Percentiles rank a stretch among this genome's conserved stretches.
Conservation (phyloP, 2,888 invertebrate species). For the Acronicta psi region DNA sequence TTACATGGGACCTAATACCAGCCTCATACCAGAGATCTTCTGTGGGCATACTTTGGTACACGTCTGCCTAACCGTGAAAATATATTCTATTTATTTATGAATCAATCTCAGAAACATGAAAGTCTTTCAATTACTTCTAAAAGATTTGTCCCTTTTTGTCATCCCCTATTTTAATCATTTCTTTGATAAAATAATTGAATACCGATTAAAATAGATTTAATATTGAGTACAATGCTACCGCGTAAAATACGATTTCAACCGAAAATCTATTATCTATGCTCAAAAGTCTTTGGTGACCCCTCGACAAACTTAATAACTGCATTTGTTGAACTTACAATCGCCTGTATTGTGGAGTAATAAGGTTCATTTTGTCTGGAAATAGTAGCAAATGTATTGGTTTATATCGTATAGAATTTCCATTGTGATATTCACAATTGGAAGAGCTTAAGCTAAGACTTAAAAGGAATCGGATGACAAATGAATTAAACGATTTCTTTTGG, state of each 20-base stretch:
- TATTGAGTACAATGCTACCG: slow-evolving; percentile 44
- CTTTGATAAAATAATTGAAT: slow-evolving; percentile 42
- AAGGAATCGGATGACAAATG: slow-evolving; percentile 56
- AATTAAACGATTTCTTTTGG: slow-evolving; percentile 47
- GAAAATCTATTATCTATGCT: slow-evolving; percentile 47
- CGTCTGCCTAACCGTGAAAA: no score
- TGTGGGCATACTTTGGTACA: no score
- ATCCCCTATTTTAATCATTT: slow-evolving; percentile 27
- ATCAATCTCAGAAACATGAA: slow-evolving; percentile 24
- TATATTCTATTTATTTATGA: no score
- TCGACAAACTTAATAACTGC: slow-evolving; percentile 8
- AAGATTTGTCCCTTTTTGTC: slow-evolving; percentile 13
- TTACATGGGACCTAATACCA: no score
- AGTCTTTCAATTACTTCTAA: slow-evolving; percentile 6
- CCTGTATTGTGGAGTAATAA: slow-evolving; percentile 1
- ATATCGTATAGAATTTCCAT: slow-evolving; percentile 43
- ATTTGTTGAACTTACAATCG: background rate
- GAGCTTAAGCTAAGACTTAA: slow-evolving; percentile 47
- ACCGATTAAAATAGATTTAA: slow-evolving; percentile 46
- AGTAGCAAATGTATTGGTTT: background rate
- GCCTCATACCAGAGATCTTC: no score
- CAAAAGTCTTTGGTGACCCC: slow-evolving; percentile 27
- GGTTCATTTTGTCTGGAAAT: background rate
- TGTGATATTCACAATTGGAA: slow-evolving; percentile 48
- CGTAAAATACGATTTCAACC: slow-evolving; percentile 52